These are phyloP conservation scores for Scotopteryx bipunctaria DNA, from an alignment of 2,888 invertebrate genomes.

Conservation along the genomic window DNA sequence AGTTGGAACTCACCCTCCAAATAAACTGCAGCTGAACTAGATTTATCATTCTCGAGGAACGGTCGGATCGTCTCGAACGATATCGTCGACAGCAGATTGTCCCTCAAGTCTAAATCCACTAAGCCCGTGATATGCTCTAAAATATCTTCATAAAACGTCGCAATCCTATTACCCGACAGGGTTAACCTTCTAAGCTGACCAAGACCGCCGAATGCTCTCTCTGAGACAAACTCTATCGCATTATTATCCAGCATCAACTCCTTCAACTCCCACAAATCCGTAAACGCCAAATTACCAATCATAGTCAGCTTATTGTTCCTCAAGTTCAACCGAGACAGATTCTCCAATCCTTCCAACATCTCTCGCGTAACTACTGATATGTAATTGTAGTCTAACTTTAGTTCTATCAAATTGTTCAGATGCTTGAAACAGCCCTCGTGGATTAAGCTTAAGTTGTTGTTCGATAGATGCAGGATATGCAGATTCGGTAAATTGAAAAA, in stretches of 20 bases:
- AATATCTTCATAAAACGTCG: conserved; percentile 87
- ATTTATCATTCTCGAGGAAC: conserved; percentile 89
- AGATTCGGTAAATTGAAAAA: conserved; percentile 89
- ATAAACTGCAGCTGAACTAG: conserved; percentile 87
- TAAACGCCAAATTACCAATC: conserved; percentile 91
- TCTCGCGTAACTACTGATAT: conserved; percentile 90
- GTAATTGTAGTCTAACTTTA: conserved; percentile 90
- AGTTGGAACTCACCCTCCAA: conserved; percentile 87
- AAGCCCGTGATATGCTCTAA: conserved; percentile 88
- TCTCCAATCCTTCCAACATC: conserved; percentile 89
- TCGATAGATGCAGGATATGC: conserved; percentile 90
- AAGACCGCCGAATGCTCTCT: conserved; percentile 90
- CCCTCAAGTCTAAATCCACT: conserved; percentile 88
- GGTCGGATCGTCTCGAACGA: conserved; percentile 89
- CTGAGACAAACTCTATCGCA: conserved; percentile 87
- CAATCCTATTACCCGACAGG: conserved; percentile 89
- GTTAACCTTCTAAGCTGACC: conserved; percentile 87
- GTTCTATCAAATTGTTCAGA: conserved; percentile 87
- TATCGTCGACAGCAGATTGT: conserved; percentile 89
- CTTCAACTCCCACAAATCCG: conserved; percentile 88
- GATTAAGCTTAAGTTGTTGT: conserved; percentile 92
- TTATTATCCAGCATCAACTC: conserved; percentile 88
- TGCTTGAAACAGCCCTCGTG: conserved; percentile 93
- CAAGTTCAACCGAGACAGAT: conserved; percentile 88
- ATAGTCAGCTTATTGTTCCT: conserved; percentile 89